phyloP scores from a whole-genome alignment of 2,797 vertebrate species.

The Acropternis orthonyx region DNA sequence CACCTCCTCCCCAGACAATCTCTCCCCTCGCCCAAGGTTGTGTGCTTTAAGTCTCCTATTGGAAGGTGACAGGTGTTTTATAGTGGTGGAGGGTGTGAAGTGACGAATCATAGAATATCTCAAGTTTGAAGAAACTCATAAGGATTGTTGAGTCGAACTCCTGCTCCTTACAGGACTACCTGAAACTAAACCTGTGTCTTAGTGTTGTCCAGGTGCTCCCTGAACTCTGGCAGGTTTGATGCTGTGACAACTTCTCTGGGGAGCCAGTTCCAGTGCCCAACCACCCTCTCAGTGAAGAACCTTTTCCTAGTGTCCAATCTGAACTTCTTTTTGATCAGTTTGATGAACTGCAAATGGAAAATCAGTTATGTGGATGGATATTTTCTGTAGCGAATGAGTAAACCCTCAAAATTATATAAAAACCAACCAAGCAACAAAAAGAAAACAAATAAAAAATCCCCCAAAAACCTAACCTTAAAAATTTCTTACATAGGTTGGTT shows the following conservation, averaged over 20 bases:
- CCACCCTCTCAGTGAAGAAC: background rate
- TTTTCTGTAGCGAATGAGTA: background rate
- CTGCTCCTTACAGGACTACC: background rate
- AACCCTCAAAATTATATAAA: background rate
- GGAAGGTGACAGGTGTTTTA: background rate
- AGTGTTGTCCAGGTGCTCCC: background rate
- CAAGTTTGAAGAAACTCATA: background rate
- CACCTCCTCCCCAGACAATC: background rate
- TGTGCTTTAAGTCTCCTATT: background rate
- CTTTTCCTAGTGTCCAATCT: background rate
- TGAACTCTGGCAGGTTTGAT: background rate
- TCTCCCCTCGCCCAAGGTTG: fast-evolving
- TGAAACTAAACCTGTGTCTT: background rate
- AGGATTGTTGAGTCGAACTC: background rate
- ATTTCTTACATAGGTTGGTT: background rate
- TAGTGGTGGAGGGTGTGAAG: background rate
- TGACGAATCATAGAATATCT: background rate
- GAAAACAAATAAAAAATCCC: background rate
- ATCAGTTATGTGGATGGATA: background rate
- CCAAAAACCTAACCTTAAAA: background rate
- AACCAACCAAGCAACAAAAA: background rate
- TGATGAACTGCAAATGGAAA: background rate
- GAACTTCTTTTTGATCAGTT: background rate
- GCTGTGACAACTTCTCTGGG: background rate
- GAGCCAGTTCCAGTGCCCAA: background rate